phyloP scores from a whole-genome alignment of 2,797 vertebrate species.

The Cyclura pinguis region DNA sequence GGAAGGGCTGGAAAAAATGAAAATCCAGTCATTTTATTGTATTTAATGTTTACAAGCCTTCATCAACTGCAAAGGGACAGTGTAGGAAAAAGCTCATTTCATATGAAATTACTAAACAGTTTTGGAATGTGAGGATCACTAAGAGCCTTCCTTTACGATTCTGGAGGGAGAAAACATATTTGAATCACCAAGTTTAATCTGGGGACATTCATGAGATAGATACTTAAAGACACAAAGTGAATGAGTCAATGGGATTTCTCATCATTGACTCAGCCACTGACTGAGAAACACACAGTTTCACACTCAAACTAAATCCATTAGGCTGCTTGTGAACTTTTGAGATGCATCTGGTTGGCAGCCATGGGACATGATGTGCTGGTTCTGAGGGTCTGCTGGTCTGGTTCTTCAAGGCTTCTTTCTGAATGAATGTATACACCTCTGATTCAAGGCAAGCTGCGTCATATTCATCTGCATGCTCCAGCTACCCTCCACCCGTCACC shows the following conservation, averaged over 20 bases:
- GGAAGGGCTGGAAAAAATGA: constrained; percentile 71
- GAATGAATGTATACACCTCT: neutral
- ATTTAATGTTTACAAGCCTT: constrained; percentile 29
- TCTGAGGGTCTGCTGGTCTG: no score
- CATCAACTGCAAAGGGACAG: constrained; percentile 72
- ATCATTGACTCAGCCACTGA: accelerated
- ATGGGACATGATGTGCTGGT: neutral
- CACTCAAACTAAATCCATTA: neutral
- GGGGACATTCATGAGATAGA: neutral
- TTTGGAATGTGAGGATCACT: constrained; percentile 70
- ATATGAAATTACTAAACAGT: constrained; percentile 71
- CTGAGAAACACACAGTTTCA: neutral
- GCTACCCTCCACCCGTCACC: neutral
- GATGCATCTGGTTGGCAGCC: neutral
- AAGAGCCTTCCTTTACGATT: constrained; percentile 33
- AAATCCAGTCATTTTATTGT: constrained; percentile 22
- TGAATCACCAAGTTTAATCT: constrained; percentile 39
- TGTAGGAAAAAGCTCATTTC: constrained; percentile 68
- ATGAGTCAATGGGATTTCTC: constrained; percentile 33
- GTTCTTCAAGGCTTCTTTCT: neutral
- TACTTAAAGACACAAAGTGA: constrained; percentile 30
- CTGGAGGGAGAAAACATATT: constrained; percentile 28
- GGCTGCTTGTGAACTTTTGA: no score
- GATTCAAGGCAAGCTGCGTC: neutral
- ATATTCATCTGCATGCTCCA: neutral